These are phyloP conservation scores for Gambusia yucatana DNA, from an alignment of 2,797 vertebrate species.

Conservation along the genomic window DNA sequence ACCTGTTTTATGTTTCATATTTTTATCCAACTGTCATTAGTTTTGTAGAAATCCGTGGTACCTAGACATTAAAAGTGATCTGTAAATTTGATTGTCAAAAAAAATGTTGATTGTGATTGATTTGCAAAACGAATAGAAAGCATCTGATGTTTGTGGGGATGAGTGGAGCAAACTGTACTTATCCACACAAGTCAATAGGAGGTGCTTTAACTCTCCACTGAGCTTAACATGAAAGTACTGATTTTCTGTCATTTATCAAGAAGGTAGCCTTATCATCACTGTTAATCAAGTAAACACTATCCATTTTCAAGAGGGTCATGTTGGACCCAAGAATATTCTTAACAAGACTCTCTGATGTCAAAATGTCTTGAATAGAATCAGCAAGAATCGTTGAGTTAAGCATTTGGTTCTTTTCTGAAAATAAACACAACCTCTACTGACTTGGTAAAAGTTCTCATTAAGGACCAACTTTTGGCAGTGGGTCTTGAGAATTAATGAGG, in stretches of 20 bases:
- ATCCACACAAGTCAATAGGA: too few relatives aligned
- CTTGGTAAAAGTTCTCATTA: slow-evolving; percentile 65
- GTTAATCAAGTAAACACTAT: background rate
- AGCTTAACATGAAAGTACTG: too few relatives aligned
- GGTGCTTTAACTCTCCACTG: too few relatives aligned
- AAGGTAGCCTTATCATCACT: background rate
- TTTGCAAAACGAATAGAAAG: too few relatives aligned
- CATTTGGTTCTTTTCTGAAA: slow-evolving; percentile 24
- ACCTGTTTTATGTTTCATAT: too few relatives aligned
- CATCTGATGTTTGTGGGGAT: too few relatives aligned
- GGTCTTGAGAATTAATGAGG: slow-evolving; percentile 64
- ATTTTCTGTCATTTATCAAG: background rate
- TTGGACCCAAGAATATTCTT: background rate
- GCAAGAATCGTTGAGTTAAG: slow-evolving; percentile 5
- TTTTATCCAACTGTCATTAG: too few relatives aligned
- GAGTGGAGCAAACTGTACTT: too few relatives aligned
- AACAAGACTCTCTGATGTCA: background rate
- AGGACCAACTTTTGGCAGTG: slow-evolving; percentile 67
- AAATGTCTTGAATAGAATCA: background rate
- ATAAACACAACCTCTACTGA: slow-evolving; percentile 46
- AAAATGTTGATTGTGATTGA: too few relatives aligned
- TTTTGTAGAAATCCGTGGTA: too few relatives aligned
- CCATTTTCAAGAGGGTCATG: background rate
- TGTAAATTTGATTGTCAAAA: too few relatives aligned
- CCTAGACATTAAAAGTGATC: too few relatives aligned